Conservation (phyloP, 2,797 vertebrate species). For the Poeciliopsis paucimaculata region DNA sequence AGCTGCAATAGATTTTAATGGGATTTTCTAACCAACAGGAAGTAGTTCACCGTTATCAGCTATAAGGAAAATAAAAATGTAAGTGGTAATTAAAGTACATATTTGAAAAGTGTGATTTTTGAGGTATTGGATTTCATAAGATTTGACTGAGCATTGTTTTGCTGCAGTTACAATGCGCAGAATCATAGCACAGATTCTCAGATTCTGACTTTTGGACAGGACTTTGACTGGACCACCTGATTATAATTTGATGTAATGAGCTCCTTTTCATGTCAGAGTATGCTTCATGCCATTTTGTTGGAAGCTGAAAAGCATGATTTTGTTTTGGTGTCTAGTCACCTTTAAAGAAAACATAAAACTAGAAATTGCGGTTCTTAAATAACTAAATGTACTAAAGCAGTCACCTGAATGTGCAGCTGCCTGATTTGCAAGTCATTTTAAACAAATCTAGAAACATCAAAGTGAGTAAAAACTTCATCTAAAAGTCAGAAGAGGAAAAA, state of each 20-base stretch:
- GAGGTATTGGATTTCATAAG: neutral
- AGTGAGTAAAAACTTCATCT: slow-evolving; percentile 79
- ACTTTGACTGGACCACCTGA: neutral
- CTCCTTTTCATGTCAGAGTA: neutral
- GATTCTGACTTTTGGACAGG: neutral
- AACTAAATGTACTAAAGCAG: neutral
- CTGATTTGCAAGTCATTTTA: slow-evolving; percentile 77
- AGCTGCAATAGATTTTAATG: neutral
- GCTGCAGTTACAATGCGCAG: neutral
- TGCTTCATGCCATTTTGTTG: neutral
- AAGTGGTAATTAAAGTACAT: neutral
- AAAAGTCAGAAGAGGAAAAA: slow-evolving; percentile 36
- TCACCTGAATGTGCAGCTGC: neutral
- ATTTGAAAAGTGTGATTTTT: neutral
- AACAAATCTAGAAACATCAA: slow-evolving; percentile 87
- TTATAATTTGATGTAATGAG: neutral
- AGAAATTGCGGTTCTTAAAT: neutral
- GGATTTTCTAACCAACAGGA: neutral
- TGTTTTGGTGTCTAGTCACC: too few species aligned
- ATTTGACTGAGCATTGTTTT: neutral
- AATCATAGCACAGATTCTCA: neutral
- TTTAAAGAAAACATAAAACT: neutral
- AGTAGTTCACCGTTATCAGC: neutral
- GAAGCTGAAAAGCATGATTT: neutral
- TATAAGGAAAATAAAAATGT: neutral